These are phyloP conservation scores for Magallana nippona DNA, from an alignment of 2,888 invertebrate genomes.

Conservation along the genomic window DNA sequence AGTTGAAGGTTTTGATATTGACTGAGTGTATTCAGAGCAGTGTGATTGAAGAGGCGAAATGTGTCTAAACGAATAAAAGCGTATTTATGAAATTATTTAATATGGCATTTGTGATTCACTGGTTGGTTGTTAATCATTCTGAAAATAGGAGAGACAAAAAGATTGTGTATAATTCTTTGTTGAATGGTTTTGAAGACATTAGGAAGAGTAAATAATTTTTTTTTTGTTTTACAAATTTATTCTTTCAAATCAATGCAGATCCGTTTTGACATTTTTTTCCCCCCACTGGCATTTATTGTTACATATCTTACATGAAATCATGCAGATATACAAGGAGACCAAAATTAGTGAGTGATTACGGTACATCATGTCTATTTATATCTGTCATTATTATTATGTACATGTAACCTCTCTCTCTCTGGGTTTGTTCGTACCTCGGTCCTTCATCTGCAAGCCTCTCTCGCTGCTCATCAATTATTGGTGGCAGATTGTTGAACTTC, in stretches of 20 bases:
- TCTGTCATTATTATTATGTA: not conserved
- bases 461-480: not conserved
- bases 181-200: too few species aligned
- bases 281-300: not conserved
- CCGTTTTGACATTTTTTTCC: not conserved
- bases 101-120: too few species aligned
- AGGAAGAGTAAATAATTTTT: too few species aligned
- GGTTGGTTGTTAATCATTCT: too few species aligned
- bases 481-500: too few species aligned
- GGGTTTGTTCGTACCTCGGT: constrained; percentile 8
- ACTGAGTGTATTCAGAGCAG: not conserved
- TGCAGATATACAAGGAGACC: not conserved
- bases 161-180: too few species aligned
- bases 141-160: too few species aligned
- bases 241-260: not conserved
- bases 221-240: not conserved
- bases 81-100: too few species aligned
- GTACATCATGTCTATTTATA: not conserved
- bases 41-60: not conserved
- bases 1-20: not conserved
- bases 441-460: not conserved
- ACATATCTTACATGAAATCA: constrained; percentile 17
- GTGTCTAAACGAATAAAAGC: too few species aligned
- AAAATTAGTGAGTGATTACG: constrained; percentile 1
- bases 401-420: not conserved